These are phyloP conservation scores for Chiloscyllium punctatum DNA, from an alignment of 2,797 vertebrate genomes.

Conservation along the genomic window DNA sequence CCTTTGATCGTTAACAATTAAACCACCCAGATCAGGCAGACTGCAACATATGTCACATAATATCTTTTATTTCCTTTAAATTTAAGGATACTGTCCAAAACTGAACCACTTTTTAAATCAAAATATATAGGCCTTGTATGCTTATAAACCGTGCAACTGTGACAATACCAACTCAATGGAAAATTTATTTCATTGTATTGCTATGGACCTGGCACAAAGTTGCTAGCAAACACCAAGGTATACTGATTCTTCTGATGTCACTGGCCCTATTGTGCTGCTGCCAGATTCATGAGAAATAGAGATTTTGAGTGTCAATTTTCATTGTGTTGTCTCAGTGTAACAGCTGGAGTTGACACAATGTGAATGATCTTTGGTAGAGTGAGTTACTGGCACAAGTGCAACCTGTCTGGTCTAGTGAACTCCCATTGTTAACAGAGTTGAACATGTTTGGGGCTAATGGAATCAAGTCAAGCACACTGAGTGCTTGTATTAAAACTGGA, in stretches of 20 bases:
- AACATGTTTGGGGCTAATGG: conserved; percentile 19
- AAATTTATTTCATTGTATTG: neutral
- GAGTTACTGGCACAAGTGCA: neutral
- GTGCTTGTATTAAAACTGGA: neutral
- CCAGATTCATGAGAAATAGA: neutral
- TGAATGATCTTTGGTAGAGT: neutral
- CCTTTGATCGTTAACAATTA: neutral
- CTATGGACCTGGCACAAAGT: neutral
- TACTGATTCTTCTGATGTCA: neutral
- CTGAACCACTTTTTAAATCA: neutral
- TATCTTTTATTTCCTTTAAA: neutral
- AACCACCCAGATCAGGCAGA: neutral
- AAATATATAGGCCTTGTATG: neutral
- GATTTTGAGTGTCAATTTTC: neutral
- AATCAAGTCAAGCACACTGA: neutral
- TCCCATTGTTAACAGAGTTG: neutral
- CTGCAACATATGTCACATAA: neutral
- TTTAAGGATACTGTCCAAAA: neutral
- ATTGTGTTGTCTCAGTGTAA: neutral
- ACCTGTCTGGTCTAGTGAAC: neutral
- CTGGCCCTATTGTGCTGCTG: neutral
- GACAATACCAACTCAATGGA: neutral
- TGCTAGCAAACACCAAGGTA: neutral
- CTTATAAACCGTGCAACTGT: neutral
- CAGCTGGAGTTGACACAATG: neutral